Evolutionary conservation across 2,888 invertebrate genomes (phyloP).

Genomic region (Cataglyphis altisquamis): DNA sequence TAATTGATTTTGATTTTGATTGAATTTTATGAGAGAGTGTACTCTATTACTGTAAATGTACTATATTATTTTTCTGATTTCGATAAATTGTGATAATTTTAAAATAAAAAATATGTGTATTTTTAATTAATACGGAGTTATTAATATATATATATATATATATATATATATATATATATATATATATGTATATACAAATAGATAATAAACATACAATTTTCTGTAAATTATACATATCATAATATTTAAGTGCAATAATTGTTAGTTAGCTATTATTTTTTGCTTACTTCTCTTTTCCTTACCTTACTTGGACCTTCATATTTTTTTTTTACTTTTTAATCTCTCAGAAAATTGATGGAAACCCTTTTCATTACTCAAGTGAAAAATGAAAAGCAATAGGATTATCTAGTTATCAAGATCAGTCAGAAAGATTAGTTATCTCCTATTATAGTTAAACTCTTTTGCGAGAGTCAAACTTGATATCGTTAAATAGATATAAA

Average conservation of each 20-base stretch:
- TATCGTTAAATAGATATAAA: not conserved
- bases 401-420: not conserved
- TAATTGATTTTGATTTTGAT: not conserved
- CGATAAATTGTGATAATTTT: not conserved
- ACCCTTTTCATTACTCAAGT: not conserved
- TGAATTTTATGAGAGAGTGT: not conserved
- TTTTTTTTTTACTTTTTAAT: not conserved
- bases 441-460: not conserved
- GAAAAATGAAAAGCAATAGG: conserved; percentile 1
- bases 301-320: not conserved
- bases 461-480: not conserved
- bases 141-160: too few relatives aligned
- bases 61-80: not conserved
- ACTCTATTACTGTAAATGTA: too few relatives aligned
- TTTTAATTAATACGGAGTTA: not conserved
- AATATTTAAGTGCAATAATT: not conserved
- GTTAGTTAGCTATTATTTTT: not conserved
- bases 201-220: not conserved
- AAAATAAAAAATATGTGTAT: not conserved
- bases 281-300: not conserved
- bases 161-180: too few relatives aligned
- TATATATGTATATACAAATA: not conserved
- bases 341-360: not conserved
- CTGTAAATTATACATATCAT: not conserved
- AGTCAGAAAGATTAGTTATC: not conserved